phyloP scores from a whole-genome alignment of 1,140 invertebrate species.

The Thaumetopoea pityocampa region DNA sequence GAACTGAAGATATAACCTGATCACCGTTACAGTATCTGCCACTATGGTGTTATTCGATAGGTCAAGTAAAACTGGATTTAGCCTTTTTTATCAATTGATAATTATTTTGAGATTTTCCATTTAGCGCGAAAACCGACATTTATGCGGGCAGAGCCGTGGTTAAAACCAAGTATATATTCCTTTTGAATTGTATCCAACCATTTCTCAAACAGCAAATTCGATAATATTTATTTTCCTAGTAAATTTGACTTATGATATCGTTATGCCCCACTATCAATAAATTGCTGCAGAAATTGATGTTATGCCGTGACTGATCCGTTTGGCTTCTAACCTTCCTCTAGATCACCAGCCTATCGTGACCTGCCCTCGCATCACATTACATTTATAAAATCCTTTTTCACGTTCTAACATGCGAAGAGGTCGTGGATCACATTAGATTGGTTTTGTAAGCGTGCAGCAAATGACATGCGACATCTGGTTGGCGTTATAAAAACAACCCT shows the following conservation, averaged over 20 bases:
- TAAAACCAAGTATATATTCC: too few species aligned
- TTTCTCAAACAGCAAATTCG: not conserved
- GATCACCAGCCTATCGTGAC: constrained; percentile 30
- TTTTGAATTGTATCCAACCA: too few species aligned
- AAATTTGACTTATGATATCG: constrained; percentile 52
- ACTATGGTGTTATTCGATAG: too few species aligned
- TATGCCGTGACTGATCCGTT: constrained; percentile 51
- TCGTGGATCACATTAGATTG: constrained; percentile 26
- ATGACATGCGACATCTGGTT: constrained; percentile 65
- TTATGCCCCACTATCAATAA: constrained; percentile 57
- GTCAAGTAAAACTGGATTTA: too few species aligned
- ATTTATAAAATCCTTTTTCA: too few species aligned
- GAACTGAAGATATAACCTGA: too few species aligned
- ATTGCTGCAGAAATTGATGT: constrained; percentile 40
- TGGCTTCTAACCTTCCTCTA: constrained; percentile 56
- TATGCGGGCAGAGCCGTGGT: too few species aligned
- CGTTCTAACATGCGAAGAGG: too few species aligned
- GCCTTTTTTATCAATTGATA: too few species aligned
- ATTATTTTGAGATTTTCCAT: too few species aligned
- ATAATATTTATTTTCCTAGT: constrained; percentile 8
- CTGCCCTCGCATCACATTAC: constrained; percentile 19
- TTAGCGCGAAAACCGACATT: too few species aligned
- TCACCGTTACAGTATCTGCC: too few species aligned
- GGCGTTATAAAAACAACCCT: constrained; percentile 64
- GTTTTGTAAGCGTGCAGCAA: constrained; percentile 44